Conservation (phyloP, 2,797 vertebrate species). For the Pelochelys cantorii region DNA sequence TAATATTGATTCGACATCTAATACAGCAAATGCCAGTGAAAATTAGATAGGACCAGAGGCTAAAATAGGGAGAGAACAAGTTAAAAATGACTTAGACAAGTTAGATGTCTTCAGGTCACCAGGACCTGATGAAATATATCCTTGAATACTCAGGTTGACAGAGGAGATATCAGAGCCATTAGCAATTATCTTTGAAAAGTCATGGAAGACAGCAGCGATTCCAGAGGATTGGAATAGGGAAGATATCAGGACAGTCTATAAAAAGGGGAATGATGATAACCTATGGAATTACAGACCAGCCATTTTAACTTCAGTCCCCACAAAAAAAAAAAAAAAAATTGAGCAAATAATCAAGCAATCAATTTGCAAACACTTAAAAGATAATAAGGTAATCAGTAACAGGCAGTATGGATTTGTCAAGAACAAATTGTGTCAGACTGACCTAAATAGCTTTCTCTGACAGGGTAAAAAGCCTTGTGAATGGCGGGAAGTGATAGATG, state of each 20-base stretch:
- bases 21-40: not conserved
- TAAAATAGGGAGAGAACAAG: not conserved
- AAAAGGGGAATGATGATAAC: not conserved
- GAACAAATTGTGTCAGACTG: not conserved
- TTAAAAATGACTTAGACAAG: not conserved
- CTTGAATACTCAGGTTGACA: not conserved
- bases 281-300: not conserved
- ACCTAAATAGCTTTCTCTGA: not conserved
- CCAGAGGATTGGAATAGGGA: not conserved
- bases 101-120: not conserved
- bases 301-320: not conserved
- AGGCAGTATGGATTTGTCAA: not conserved
- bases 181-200: not conserved
- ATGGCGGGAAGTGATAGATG: not conserved
- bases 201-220: not conserved
- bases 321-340: not conserved
- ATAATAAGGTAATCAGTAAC: not conserved
- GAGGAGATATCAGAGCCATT: not conserved
- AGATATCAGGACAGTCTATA: not conserved
- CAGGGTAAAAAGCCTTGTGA: not conserved
- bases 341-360: not conserved
- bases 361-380: not conserved
- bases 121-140: not conserved
- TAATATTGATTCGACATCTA: not conserved
- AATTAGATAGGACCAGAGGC: not conserved